These are phyloP conservation scores for Linurgus olivaceus DNA, from an alignment of 2,797 vertebrate species.

Conservation along the genomic window DNA sequence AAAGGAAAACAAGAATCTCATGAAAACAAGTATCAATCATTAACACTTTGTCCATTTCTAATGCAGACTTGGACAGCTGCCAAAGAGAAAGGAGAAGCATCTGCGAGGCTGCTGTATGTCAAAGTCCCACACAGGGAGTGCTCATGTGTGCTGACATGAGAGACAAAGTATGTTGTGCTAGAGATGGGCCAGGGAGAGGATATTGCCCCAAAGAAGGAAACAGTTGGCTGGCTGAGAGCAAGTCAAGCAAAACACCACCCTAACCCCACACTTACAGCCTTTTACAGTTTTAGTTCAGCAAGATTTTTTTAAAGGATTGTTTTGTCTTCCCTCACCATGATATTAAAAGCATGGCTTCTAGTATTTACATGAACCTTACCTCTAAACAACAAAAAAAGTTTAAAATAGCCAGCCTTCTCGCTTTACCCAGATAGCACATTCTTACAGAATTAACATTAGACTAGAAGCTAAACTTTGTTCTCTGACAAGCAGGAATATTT, in stretches of 20 bases:
- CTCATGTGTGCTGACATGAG: neutral
- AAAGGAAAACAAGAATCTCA: neutral
- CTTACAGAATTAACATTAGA: neutral
- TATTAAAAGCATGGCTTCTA: neutral
- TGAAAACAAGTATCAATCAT: neutral
- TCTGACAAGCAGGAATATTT: neutral
- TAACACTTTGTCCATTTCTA: neutral
- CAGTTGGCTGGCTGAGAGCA: neutral
- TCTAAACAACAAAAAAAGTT: neutral
- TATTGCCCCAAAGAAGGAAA: fast-evolving
- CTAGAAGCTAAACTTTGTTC: neutral
- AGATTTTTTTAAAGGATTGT: neutral
- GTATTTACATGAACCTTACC: neutral
- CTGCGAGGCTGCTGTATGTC: neutral
- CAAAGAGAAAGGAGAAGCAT: neutral
- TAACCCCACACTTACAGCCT: neutral
- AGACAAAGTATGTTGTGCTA: neutral
- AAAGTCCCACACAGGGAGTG: neutral
- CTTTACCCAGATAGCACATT: neutral
- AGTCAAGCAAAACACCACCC: neutral
- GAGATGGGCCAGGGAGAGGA: neutral
- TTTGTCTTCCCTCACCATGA: neutral
- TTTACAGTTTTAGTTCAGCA: neutral
- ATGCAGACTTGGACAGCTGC: neutral
- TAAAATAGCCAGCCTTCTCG: neutral